Conservation (phyloP, 2,113 vertebrate genomes). For the Saguinus midas region DNA sequence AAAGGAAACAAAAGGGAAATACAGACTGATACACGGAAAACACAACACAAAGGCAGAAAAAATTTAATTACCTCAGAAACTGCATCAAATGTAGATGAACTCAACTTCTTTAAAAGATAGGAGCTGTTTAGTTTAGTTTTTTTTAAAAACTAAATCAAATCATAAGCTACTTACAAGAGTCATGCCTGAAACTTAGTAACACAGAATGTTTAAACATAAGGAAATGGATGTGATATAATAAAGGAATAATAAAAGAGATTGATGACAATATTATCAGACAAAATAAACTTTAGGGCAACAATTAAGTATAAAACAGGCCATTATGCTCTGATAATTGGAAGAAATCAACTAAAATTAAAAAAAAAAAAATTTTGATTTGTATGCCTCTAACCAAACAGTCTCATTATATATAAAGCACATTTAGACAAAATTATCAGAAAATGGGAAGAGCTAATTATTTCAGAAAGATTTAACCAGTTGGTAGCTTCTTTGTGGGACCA, state of each 20-base stretch:
- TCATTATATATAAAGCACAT: background rate
- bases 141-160: background rate
- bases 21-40: background rate
- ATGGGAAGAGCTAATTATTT: conserved; percentile 19
- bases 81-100: background rate
- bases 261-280: background rate
- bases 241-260: background rate
- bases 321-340: background rate
- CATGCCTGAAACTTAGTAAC: background rate
- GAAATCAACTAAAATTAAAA: background rate
- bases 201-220: background rate
- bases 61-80: conserved; percentile 21
- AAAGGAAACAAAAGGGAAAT: background rate
- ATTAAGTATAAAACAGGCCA: background rate
- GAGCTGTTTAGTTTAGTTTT: background rate
- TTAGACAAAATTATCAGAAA: background rate
- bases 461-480: conserved; percentile 30
- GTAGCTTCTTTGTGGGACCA: background rate
- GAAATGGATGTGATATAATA: background rate
- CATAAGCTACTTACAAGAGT: background rate
- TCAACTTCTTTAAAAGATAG: background rate
- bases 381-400: background rate
- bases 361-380: background rate
- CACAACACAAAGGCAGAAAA: background rate
- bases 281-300: conserved; percentile 5